phyloP scores from a whole-genome alignment of 2,888 invertebrate species.

The Tubulanus polymorphus region DNA sequence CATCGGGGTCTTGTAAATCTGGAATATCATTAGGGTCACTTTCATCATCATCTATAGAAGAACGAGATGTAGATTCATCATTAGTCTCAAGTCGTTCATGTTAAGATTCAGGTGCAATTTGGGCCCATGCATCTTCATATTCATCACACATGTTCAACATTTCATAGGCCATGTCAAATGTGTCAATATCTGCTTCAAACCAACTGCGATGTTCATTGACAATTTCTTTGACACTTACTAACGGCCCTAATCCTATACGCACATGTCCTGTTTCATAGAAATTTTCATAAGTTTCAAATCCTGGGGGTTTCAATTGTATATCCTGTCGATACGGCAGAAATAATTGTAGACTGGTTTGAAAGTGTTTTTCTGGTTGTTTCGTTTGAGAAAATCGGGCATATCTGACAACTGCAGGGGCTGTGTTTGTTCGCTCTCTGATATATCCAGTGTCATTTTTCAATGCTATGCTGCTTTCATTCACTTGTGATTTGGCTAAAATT shows the following conservation, averaged over 20 bases:
- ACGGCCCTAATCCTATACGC: not conserved
- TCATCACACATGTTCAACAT: not conserved
- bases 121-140: not conserved
- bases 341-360: not conserved
- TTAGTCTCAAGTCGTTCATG: not conserved
- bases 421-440: not conserved
- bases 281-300: not conserved
- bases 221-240: not conserved
- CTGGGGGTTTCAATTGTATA: not conserved
- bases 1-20: no score
- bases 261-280: not conserved
- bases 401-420: not conserved
- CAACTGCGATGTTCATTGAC: not conserved
- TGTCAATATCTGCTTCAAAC: not conserved
- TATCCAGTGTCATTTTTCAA: not conserved
- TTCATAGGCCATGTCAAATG: not conserved
- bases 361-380: not conserved
- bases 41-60: not conserved
- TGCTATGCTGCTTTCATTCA: no score
- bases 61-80: not conserved
- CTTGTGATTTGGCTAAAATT: conserved; percentile 2
- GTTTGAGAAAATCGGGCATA: not conserved
- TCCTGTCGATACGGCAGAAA: not conserved
- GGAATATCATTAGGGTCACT: not conserved
- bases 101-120: not conserved